Evolutionary conservation across 2,888 invertebrate species (phyloP), one percentile per base, ranked within the genome.

Genomic region (Eupithecia tripunctaria): DNA sequence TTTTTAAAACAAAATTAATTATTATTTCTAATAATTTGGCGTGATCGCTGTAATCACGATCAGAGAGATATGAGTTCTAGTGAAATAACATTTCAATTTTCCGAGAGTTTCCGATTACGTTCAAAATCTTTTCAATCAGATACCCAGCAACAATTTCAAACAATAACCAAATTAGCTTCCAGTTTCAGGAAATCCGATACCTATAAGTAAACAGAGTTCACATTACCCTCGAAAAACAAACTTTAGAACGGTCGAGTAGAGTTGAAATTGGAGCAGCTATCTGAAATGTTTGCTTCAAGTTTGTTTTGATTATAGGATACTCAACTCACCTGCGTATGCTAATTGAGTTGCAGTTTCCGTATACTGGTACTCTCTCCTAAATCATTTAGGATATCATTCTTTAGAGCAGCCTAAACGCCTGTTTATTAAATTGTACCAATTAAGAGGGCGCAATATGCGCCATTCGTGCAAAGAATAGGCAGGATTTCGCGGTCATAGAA

Each of bases 221-320:
- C 67, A 62, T 73, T 43, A 63, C 59, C 51, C 64, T 51, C 21
- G 51, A 18, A 71, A 66, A 66, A 29, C 41, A 62, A 71, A 72
- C 76, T 73, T 43, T 68, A 47, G 10, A 32, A 4, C 65, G 32
- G 21, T 32, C 2, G 15, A 1, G 10, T 66, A 75, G 38, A 72
- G 74, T 18, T 69, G 47, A 68, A 67, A 72, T 73, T 75, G 10
- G 21, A 72, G 21, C 14, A n/a, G 18, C 18, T 25, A 60, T 18
- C 29, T 29, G 60, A 29, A 51, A 10, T 38, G 29, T 47, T 62
- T 21, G 38, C 21, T 41, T 62, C 14, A 65, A 70, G 59, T 67
- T 63, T 75, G 77, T 77, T 74, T 74, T 71, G 66, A 66, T 73
- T 76, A 74, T 36, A 69, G 74, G 68, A 67, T 67, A 38, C 60